Base-by-base conservation (phyloP, 2,113 vertebrate species). In the Phrynosoma platyrhinos region DNA sequence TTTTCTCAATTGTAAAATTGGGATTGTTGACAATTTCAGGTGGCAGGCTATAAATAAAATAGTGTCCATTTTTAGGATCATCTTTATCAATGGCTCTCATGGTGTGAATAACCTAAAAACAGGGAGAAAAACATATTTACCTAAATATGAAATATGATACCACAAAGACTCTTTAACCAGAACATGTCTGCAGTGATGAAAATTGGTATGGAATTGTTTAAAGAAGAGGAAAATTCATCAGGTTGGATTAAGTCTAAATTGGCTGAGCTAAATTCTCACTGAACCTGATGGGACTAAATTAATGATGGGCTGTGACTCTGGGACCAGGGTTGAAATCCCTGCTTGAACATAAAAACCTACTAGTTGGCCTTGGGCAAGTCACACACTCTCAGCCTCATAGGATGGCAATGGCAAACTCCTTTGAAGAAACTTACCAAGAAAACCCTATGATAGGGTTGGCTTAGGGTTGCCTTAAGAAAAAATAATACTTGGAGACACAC, bases 1-100 rank as follows among this genome's bases (percentile, higher is more conserved):
- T 99, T 96, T 99, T 98, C 97, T 98, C 98, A 93, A 99, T 99
- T 91, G 99, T 99, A 91, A 99, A 99, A 95, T 99, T 99, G 53
- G 99, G 98, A 90, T 99, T 99, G 96, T 98, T 98, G 91, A 96
- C 97, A 97, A 99, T 98, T 96, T 99, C 98, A 1, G 98, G 98
- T 84, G 98, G 96, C 74, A 99, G 97, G 69, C 98, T 98, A 89
- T 99, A 99, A 91, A 98, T 96, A 94, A 99, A 99, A 91, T 97
- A 98, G 96, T 99, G 98, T 87, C 98, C 98, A 77, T 98, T 98
- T 95, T 98, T 97, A 52, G 99, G 98, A 91, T 99, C 98, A 81
- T 99, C 99, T 95, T 97, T 98, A 96, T 99, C 99, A 93, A 98
- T 95, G 0, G 98, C 99, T 55, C 98, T 99, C 96, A 99, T 96